Evolutionary conservation across 2,113 vertebrate species (phyloP).

Genomic region (Eretmochelys imbricata): DNA sequence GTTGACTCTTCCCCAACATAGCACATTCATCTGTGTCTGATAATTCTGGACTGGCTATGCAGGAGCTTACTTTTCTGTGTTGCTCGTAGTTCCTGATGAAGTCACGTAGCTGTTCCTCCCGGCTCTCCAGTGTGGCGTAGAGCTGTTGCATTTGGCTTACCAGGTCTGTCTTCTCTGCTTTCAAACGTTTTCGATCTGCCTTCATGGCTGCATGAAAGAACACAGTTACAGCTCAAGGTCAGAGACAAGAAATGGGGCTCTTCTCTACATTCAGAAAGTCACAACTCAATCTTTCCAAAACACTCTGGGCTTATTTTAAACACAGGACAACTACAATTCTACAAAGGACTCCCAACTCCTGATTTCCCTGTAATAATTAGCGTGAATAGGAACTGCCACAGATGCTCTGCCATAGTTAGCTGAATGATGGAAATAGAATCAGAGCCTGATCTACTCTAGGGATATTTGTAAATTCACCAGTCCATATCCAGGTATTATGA

Average conservation of each 20-base stretch:
- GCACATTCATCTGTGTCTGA: neutral
- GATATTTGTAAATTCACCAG: neutral
- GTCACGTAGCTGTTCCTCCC: slow-evolving; percentile 96
- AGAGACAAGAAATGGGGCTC: neutral
- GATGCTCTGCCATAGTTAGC: neutral
- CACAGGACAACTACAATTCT: neutral
- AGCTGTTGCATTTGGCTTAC: slow-evolving; percentile 99
- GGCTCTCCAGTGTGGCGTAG: slow-evolving; percentile 96
- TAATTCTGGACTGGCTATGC: neutral
- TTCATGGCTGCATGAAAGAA: slow-evolving; percentile 90
- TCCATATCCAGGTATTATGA: neutral
- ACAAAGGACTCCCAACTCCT: neutral
- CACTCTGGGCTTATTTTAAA: neutral
- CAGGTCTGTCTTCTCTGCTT: slow-evolving; percentile 94
- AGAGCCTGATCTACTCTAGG: neutral
- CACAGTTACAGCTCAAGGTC: rapidly evolving
- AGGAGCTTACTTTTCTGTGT: slow-evolving; percentile 90
- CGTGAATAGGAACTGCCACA: neutral
- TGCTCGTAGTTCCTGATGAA: slow-evolving; percentile 99
- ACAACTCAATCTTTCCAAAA: neutral
- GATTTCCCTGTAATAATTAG: neutral
- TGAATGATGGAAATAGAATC: neutral
- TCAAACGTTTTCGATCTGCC: slow-evolving; percentile 94
- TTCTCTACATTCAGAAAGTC: neutral
- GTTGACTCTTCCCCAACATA: neutral